Percentiles rank a stretch among this genome's conserved stretches.
Conservation (phyloP, 1,140 invertebrate species). For the Eciton burchellii region DNA sequence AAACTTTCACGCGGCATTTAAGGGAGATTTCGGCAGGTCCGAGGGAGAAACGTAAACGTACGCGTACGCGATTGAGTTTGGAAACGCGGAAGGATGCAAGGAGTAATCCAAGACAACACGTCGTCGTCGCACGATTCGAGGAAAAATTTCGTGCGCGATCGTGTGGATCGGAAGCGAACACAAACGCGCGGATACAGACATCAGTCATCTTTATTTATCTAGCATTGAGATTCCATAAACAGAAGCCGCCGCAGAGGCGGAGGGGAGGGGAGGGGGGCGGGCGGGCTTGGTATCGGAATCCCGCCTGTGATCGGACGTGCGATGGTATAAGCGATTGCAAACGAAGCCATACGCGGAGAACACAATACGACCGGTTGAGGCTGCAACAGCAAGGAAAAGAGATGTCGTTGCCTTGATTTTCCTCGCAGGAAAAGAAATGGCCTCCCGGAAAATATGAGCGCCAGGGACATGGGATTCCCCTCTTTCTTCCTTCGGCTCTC, state of each 20-base stretch:
- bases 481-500: neutral
- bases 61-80: too few species aligned
- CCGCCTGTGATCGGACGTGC: neutral
- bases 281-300: conserved; percentile 32
- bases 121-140: too few species aligned
- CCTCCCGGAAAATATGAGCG: neutral
- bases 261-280: too few species aligned
- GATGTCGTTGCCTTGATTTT: conserved; percentile 34
- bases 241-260: too few species aligned
- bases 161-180: neutral
- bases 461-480: neutral
- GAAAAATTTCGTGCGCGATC: neutral
- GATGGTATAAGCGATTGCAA: conserved; percentile 13
- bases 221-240: conserved; percentile 28
- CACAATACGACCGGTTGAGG: neutral
- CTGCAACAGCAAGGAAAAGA: conserved; percentile 6
- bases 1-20: too few species aligned
- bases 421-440: conserved; percentile 33
- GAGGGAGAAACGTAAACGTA: too few species aligned
- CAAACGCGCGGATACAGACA: neutral
- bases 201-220: conserved; percentile 3
- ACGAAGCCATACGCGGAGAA: conserved; percentile 26
- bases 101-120: too few species aligned
- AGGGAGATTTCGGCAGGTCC: too few species aligned
- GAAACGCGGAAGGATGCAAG: too few species aligned